A percentile compares a stretch with the other conserved stretches of the same genome.
phyloP scores from a whole-genome alignment of 2,797 vertebrate genomes.

The Pangasius krempfi region DNA sequence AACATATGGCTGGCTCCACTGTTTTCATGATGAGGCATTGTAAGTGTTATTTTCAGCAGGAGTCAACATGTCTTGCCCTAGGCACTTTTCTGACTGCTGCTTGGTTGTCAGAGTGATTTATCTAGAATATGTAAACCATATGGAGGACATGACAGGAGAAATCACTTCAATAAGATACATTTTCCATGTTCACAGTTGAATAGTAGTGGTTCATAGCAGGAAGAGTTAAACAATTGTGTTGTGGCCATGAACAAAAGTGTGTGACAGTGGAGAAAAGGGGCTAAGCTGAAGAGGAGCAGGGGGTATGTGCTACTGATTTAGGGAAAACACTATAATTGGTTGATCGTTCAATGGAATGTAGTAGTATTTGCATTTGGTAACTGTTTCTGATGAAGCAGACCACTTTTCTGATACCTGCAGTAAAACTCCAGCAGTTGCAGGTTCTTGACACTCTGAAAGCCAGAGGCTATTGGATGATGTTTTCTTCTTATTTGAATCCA shows the following conservation, averaged over 20 bases:
- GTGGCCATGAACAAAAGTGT: background rate
- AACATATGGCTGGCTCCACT: slow-evolving; percentile 42
- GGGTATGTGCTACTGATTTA: background rate
- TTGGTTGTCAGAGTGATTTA: slow-evolving; percentile 56
- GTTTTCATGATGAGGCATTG: slow-evolving; percentile 37
- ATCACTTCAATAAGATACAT: slow-evolving; percentile 45
- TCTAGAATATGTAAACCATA: slow-evolving; percentile 53
- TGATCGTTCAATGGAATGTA: background rate
- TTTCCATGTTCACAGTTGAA: slow-evolving; percentile 18
- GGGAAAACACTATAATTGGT: background rate
- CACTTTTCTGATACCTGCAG: background rate
- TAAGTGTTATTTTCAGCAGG: slow-evolving; percentile 50
- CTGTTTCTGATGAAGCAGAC: background rate
- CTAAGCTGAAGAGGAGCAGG: background rate
- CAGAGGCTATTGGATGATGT: background rate
- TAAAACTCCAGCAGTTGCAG: background rate
- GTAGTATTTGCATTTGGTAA: background rate
- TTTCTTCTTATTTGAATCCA: background rate
- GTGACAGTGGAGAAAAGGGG: background rate
- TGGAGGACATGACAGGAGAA: slow-evolving; percentile 48
- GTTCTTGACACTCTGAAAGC: background rate
- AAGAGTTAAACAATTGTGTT: background rate
- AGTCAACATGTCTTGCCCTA: slow-evolving; percentile 53
- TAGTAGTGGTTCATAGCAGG: background rate
- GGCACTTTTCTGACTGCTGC: slow-evolving; percentile 40